Evolutionary conservation across 2,113 vertebrate genomes (phyloP), one percentile per base, ranked within the genome.

Genomic region (Mus musculus): DNA sequence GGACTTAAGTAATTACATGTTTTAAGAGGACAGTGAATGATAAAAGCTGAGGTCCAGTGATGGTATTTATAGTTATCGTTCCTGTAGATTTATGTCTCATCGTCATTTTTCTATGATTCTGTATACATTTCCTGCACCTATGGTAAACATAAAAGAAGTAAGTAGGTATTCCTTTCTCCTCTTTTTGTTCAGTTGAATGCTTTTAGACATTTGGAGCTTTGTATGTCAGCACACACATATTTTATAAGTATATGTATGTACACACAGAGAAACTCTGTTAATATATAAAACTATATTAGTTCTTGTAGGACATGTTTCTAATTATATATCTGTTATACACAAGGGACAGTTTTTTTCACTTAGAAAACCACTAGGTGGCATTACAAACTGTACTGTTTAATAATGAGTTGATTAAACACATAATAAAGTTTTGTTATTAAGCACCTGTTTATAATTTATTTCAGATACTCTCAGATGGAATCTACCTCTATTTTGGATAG

Each of bases 361-460:
- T 36, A 91, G 93, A 96, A 97, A 97, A 95, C 91, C 95, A 97
- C 92, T 97, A 97, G 97, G 90, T 98, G 97, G 56, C 69, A 97
- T 98, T 98, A 95, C 39, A 98, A 98, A 96, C 95, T 97, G n/a
- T 63, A 71, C 8, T 86, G 4, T 80, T 97, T 95, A 98, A 94
- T 89, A 94, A 89, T 93, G n/a, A 42, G 93, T 85, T 89, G 95
- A 97, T 97, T 98, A 96, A 93, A 96, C 2, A 6, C 73, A 96
- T 97, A 96, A 96, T 98, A 97, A 97, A 97, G 89, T 75, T 94
- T 73, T 93, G 54, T 85, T 90, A 80, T 94, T 91, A 92, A 93
- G 14, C 92, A 97, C 89, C 94, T 96, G 94, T 82, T 96, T 75
- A 93, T 95, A 89, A 97, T 96, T 95, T 93, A 49, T 92, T 91